A percentile compares a stretch with the other conserved stretches of the same genome.
Conservation (phyloP, 2,113 vertebrate genomes). For the Sander vitreus region DNA sequence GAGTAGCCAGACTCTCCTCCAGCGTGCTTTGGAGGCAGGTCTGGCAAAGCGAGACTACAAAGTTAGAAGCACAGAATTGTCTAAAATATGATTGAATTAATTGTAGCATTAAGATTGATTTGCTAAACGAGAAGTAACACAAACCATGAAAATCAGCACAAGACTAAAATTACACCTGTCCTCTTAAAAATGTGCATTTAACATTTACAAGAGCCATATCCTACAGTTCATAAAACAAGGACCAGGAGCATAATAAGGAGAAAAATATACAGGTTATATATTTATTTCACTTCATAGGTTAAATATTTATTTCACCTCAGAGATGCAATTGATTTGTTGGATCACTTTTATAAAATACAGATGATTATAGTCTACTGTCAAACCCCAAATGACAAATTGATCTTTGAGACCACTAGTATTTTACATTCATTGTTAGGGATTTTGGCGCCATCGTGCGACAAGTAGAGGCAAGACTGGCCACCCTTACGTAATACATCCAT, state of each 20-base stretch:
- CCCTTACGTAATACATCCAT: not conserved
- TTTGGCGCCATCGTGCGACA: conserved; percentile 58
- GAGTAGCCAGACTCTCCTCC: no score
- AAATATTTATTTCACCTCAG: not conserved
- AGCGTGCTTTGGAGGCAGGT: no score
- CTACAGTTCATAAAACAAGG: conserved; percentile 2
- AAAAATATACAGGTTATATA: no score
- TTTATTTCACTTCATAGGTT: not conserved
- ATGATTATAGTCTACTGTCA: not conserved
- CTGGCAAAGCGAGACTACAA: no score
- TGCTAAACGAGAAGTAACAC: not conserved
- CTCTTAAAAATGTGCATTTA: no score
- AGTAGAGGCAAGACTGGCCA: no score
- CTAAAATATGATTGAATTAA: not conserved
- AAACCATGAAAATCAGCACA: not conserved
- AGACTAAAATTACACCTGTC: not conserved
- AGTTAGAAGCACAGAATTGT: not conserved
- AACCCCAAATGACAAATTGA: not conserved
- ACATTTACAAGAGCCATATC: not conserved
- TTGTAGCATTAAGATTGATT: not conserved
- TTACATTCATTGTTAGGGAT: not conserved
- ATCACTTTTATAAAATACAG: not conserved
- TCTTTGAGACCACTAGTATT: not conserved
- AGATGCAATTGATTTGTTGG: not conserved
- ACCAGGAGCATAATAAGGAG: not conserved